phyloP scores from a whole-genome alignment of 2,113 vertebrate species.

The Kobus ellipsiprymnus region DNA sequence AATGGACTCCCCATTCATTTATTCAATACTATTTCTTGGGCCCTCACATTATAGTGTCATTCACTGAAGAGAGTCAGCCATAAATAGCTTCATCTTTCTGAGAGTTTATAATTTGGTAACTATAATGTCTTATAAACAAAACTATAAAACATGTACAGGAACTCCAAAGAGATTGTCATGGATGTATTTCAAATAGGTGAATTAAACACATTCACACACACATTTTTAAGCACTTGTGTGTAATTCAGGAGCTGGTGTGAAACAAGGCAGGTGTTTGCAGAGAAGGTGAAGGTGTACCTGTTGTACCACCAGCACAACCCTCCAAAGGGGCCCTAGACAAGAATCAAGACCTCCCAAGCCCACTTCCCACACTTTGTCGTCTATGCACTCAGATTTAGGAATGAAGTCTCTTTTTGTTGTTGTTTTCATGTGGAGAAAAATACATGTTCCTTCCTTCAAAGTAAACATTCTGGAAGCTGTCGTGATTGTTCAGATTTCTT shows the following conservation, averaged over 20 bases:
- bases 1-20: neutral
- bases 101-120: neutral
- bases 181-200: conserved; percentile 60
- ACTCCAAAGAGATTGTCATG: conserved; percentile 54
- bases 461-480: conserved; percentile 65
- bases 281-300: neutral
- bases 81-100: neutral
- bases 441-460: conserved; percentile 56
- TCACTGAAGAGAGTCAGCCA: neutral
- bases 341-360: neutral
- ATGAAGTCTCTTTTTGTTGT: conserved; percentile 51
- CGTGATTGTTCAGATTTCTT: conserved; percentile 67
- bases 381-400: neutral
- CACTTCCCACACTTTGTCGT: neutral
- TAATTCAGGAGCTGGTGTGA: conserved; percentile 14
- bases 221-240: neutral
- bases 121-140: conserved; percentile 20
- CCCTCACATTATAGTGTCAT: neutral
- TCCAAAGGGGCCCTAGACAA: neutral
- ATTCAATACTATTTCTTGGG: neutral
- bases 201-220: conserved; percentile 22
- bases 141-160: conserved; percentile 17
- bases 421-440: conserved; percentile 67
- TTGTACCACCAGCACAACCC: neutral
- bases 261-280: conserved; percentile 30